A percentile compares a stretch with the other conserved stretches of the same genome.
These are phyloP conservation scores for Naja naja DNA, from an alignment of 2,113 vertebrate species.

Conservation along the genomic window DNA sequence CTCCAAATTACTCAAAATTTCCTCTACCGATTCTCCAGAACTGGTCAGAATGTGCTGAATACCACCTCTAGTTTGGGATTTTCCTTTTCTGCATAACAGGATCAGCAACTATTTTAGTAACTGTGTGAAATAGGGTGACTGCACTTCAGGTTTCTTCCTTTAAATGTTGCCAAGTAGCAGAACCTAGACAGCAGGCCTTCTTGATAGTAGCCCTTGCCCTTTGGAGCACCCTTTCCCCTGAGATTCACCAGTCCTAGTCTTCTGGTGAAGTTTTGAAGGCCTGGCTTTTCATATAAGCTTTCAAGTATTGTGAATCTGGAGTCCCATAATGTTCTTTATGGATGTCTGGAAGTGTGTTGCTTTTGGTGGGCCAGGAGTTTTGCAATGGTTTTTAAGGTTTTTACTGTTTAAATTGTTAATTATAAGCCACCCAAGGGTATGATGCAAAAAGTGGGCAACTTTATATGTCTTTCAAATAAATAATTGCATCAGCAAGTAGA, in stretches of 20 bases:
- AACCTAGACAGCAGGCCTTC: neutral
- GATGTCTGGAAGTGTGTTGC: neutral
- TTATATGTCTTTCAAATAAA: neutral
- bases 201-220: neutral
- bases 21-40: too few species aligned
- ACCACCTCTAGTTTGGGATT: neutral
- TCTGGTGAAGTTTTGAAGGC: neutral
- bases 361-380: neutral
- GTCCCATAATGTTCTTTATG: neutral
- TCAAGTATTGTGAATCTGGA: neutral
- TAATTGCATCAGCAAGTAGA: neutral
- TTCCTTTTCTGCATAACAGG: neutral
- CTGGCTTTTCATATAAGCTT: neutral
- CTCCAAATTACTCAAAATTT: too few species aligned
- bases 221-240: neutral
- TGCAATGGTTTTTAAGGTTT: neutral
- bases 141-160: neutral
- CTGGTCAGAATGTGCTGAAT: too few species aligned
- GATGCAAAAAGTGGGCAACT: neutral
- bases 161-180: neutral
- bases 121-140: neutral
- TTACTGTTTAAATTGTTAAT: neutral
- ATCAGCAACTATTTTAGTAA: neutral
- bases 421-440: neutral
- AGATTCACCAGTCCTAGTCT: neutral